Evolutionary conservation across 1,140 invertebrate species (phyloP), one percentile per base, ranked within the genome.

Genomic region (Acyrthosiphon pisum): DNA sequence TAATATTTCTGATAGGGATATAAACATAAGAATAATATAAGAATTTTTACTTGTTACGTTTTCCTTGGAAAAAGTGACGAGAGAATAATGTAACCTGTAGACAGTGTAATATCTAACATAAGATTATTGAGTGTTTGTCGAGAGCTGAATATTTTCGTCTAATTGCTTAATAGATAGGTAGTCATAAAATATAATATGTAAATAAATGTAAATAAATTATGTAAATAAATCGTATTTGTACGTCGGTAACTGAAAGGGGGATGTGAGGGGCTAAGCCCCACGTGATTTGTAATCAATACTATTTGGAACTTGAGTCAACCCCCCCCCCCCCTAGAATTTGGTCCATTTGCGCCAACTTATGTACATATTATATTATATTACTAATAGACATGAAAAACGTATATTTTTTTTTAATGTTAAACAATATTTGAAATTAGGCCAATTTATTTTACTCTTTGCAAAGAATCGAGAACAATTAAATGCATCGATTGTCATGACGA

Each of bases 401-500:
- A 37, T 23, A 83, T 84, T 23, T 41, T 41, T 41, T 41, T 84
- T 44, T 6, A 41, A 84, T 44, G 23, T 84, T 84, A 44, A 84
- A 84, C 7, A 84, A 26, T 88, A 48, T 50, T 88, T 88, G 1
- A 20, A 88, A 88, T n/a, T 48, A 48, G 86, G 44, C 86, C 46
- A 46, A 44, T 44, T 35, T 87, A 8, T n/a, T 35, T n/a, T 35
- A 35, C n/a, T 48, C 30, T 44, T 84, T 53, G 6, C 9, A 60
- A 6, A 60, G 30, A 90, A 90, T 56, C 50, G 22, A 44, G 89
- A 90, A 60, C 89, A 60, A 60, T 90, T 90, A 90, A 90, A 60
- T 56, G 56, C 88, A 41, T 60, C 35, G 89, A 60, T 90, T 60
- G 50, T 56, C 30, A 88, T 48, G 89, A 53, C 44, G 35, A 37